Percentiles rank a stretch among this genome's conserved stretches.
phyloP scores from a whole-genome alignment of 2,888 invertebrate genomes.

The Tetragonula carbonaria region DNA sequence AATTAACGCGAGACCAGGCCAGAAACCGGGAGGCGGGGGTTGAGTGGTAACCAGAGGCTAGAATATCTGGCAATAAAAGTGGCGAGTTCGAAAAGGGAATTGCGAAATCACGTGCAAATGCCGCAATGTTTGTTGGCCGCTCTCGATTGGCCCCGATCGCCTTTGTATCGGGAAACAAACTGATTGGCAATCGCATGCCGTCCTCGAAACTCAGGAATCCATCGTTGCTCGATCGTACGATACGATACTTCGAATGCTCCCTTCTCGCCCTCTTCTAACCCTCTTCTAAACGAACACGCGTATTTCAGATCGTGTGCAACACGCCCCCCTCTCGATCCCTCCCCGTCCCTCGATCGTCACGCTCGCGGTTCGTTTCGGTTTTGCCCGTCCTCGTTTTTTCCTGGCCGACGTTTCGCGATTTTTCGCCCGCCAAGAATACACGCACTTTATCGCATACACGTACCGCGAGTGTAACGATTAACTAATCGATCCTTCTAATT shows the following conservation, averaged over 20 bases:
- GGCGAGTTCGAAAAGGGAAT: slow-evolving; percentile 68
- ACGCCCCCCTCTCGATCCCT: background rate
- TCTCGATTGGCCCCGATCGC: slow-evolving; percentile 77
- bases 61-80: slow-evolving; percentile 72
- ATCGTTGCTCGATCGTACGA: slow-evolving; percentile 67
- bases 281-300: slow-evolving; percentile 14
- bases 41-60: slow-evolving; percentile 25
- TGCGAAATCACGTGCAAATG: slow-evolving; percentile 69
- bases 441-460: slow-evolving; percentile 39
- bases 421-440: slow-evolving; percentile 70
- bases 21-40: background rate
- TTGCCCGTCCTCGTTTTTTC: slow-evolving; percentile 71
- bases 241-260: slow-evolving; percentile 37
- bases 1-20: slow-evolving; percentile 55
- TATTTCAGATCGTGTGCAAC: slow-evolving; percentile 26
- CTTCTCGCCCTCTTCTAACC: slow-evolving; percentile 30
- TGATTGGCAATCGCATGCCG: slow-evolving; percentile 81
- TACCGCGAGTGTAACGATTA: slow-evolving; percentile 57
- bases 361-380: slow-evolving; percentile 16
- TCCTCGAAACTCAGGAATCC: slow-evolving; percentile 82
- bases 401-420: slow-evolving; percentile 73
- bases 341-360: background rate
- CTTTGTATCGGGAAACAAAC: slow-evolving; percentile 78
- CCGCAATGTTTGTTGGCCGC: slow-evolving; percentile 71
- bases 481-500: slow-evolving; percentile 60